Evolutionary conservation across 1,140 invertebrate genomes (phyloP).

Genomic region (Grapholita molesta): DNA sequence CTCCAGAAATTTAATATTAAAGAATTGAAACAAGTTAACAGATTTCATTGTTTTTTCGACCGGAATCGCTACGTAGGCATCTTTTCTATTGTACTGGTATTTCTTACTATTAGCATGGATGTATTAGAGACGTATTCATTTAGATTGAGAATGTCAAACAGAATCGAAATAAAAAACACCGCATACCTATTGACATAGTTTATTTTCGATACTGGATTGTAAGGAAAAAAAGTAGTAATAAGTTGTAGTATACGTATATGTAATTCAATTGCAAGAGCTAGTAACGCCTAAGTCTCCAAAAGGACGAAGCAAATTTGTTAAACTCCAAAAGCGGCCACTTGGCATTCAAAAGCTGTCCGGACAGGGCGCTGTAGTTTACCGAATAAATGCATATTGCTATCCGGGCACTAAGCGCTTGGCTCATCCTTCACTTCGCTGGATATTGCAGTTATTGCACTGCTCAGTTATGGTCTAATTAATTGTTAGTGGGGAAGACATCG

Average conservation of each 20-base stretch:
- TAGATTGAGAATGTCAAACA: too few species aligned
- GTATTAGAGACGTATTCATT: background rate
- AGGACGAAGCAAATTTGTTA: background rate
- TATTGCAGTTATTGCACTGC: slow-evolving; percentile 42
- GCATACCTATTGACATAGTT: too few species aligned
- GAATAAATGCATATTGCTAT: slow-evolving; percentile 16
- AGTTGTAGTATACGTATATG: too few species aligned
- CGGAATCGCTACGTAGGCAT: background rate
- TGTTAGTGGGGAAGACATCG: slow-evolving; percentile 46
- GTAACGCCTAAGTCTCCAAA: background rate
- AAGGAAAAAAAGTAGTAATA: background rate
- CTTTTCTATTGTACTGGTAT: background rate
- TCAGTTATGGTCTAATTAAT: slow-evolving; percentile 59
- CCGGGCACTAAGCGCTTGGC: slow-evolving; percentile 26
- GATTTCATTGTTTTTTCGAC: slow-evolving; percentile 5
- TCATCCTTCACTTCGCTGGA: slow-evolving; percentile 40
- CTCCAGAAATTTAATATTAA: slow-evolving; percentile 12
- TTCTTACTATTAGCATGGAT: background rate
- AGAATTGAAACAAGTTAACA: background rate
- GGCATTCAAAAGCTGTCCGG: background rate
- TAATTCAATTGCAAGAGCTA: background rate
- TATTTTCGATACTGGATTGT: background rate
- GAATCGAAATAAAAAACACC: too few species aligned
- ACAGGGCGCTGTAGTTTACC: background rate
- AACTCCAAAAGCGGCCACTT: background rate